phyloP scores from a whole-genome alignment of 2,113 vertebrate genomes.

The Gopherus flavomarginatus region DNA sequence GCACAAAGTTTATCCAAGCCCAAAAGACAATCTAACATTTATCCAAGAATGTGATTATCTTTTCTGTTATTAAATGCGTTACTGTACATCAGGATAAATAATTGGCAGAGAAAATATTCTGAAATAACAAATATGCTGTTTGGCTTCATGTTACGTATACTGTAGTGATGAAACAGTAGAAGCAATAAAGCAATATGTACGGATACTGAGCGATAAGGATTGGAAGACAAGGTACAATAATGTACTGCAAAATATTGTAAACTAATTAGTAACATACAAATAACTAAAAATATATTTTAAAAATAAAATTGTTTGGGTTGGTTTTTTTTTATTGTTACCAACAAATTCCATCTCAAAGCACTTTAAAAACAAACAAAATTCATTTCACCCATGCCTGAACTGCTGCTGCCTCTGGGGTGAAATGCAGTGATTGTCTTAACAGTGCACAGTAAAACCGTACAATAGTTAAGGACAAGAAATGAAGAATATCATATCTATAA shows the following conservation, averaged over 20 bases:
- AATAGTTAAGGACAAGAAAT: slow-evolving; percentile 42
- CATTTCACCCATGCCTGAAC: background rate
- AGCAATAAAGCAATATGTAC: slow-evolving; percentile 35
- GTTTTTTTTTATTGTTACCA: background rate
- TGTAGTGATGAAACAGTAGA: slow-evolving; percentile 1
- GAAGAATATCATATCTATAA: slow-evolving; percentile 39
- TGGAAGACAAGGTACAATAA: background rate
- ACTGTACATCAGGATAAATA: slow-evolving; percentile 24
- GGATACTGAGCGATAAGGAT: slow-evolving; percentile 29
- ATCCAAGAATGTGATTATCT: slow-evolving; percentile 28
- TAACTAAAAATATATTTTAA: slow-evolving; percentile 17
- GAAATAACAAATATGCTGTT: background rate
- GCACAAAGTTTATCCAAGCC: background rate
- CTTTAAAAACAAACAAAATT: background rate
- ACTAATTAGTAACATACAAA: slow-evolving; percentile 13
- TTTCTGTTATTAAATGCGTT: background rate
- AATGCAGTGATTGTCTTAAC: slow-evolving; percentile 34
- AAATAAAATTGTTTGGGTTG: background rate
- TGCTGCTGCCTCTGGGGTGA: background rate
- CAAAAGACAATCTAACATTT: slow-evolving; percentile 33
- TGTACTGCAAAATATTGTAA: background rate
- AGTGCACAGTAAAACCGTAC: slow-evolving; percentile 38
- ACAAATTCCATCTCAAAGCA: background rate
- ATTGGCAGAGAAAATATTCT: slow-evolving; percentile 36
- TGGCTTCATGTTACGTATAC: slow-evolving; percentile 20